These are phyloP conservation scores for Xanthorhoe spadicearia DNA, from an alignment of 2,888 invertebrate genomes.

Conservation along the genomic window DNA sequence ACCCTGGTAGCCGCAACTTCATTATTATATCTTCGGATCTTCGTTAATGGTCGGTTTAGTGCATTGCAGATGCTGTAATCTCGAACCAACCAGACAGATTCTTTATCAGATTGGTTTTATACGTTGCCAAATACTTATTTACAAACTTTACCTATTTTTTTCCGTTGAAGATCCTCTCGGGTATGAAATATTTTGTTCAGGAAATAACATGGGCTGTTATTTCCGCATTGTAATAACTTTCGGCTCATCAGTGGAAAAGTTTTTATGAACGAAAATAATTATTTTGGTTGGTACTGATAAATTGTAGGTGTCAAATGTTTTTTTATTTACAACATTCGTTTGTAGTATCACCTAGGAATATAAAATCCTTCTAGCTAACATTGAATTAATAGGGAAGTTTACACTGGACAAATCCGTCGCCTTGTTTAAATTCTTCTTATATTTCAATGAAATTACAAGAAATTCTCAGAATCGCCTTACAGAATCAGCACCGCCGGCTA, in stretches of 20 bases:
- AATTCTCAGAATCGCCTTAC: neutral
- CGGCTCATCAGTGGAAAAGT: no score
- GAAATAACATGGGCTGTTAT: no score
- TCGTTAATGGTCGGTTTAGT: conserved; percentile 41
- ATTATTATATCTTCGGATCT: conserved; percentile 46
- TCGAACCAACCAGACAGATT: conserved; percentile 3
- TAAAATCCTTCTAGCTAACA: no score
- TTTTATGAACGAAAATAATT: no score
- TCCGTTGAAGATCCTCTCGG: neutral
- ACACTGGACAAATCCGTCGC: neutral
- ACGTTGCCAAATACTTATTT: neutral
- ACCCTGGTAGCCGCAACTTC: conserved; percentile 35
- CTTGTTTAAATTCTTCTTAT: neutral
- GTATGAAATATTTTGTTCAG: no score
- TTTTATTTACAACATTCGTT: no score
- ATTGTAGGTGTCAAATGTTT: no score
- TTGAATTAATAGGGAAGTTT: no score
- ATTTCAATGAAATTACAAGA: neutral
- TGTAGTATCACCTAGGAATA: no score
- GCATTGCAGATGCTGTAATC: conserved; percentile 42
- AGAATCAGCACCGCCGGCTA: conserved; percentile 23
- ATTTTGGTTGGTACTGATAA: no score
- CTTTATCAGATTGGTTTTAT: conserved; percentile 1
- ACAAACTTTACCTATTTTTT: neutral
- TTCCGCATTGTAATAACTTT: no score